Evolutionary conservation across 2,888 invertebrate species (phyloP).

Genomic region (Drosophila trichaetosa): DNA sequence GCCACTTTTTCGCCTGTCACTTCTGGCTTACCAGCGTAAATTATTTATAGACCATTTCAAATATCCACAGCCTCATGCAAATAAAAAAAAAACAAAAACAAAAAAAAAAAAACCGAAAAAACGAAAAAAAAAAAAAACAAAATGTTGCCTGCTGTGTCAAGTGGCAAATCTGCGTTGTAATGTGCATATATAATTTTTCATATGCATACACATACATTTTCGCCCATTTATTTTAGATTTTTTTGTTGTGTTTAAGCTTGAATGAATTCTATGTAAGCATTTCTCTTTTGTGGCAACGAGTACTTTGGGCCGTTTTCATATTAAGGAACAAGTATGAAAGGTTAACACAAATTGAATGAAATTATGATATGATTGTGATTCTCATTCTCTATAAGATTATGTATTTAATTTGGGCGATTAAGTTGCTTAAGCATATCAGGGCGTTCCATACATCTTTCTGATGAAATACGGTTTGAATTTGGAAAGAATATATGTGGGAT

Average conservation of each 20-base stretch:
- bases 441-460: neutral
- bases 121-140: neutral
- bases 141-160: conserved; percentile 60
- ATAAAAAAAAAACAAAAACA: neutral
- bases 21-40: conserved; percentile 56
- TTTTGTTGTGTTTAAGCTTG: conserved; percentile 57
- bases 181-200: conserved; percentile 78
- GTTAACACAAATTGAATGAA: neutral
- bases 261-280: conserved; percentile 65
- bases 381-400: neutral
- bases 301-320: conserved; percentile 22
- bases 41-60: conserved; percentile 62
- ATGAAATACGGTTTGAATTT: neutral
- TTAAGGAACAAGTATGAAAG: neutral
- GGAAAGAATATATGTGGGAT: neutral
- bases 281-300: conserved; percentile 6
- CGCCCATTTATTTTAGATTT: neutral
- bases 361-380: neutral
- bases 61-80: neutral
- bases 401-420: neutral
- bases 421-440: neutral
- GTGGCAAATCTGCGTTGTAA: conserved; percentile 79
- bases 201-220: conserved; percentile 36
- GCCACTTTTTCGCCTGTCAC: conserved; percentile 58
- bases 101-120: neutral